These are phyloP conservation scores for Leptinotarsa peninsularis DNA, from an alignment of 2,888 invertebrate species.

Conservation along the genomic window DNA sequence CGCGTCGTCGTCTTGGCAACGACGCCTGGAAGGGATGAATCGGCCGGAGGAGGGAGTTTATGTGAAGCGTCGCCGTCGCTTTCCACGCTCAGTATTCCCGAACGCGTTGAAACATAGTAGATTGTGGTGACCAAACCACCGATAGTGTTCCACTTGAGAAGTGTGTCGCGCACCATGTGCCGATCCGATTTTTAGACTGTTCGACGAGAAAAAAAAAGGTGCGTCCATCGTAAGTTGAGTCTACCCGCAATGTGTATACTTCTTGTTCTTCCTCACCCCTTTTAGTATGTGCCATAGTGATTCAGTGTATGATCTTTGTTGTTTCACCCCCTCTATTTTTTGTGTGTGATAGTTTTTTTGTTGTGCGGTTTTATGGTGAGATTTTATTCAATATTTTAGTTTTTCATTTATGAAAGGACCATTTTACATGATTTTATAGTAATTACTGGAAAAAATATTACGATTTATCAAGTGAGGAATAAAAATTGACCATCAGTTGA, in stretches of 20 bases:
- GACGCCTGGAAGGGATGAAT: slow-evolving; percentile 37
- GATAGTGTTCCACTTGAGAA: slow-evolving; percentile 31
- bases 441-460: neutral
- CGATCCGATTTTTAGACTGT: slow-evolving; percentile 27
- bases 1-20: slow-evolving; percentile 31
- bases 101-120: slow-evolving; percentile 31
- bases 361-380: slow-evolving; percentile 10
- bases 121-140: slow-evolving; percentile 17
- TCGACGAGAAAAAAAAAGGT: slow-evolving; percentile 26
- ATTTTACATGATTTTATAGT: no score
- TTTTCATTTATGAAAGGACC: neutral
- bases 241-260: slow-evolving; percentile 19
- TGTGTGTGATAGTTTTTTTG: slow-evolving; percentile 3
- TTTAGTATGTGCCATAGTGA: slow-evolving; percentile 13
- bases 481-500: neutral
- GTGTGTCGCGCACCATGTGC: slow-evolving; percentile 35
- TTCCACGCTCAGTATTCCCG: slow-evolving; percentile 35
- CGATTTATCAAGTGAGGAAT: neutral
- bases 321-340: slow-evolving; percentile 1
- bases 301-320: slow-evolving; percentile 15
- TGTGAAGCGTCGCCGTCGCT: slow-evolving; percentile 35
- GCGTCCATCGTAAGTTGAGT: slow-evolving; percentile 34
- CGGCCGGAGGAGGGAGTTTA: slow-evolving; percentile 40
- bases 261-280: neutral
- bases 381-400: neutral